A percentile compares a stretch with the other conserved stretches of the same genome.
These are phyloP conservation scores for Callospermophilus lateralis DNA, from an alignment of 2,113 vertebrate species.

Conservation along the genomic window DNA sequence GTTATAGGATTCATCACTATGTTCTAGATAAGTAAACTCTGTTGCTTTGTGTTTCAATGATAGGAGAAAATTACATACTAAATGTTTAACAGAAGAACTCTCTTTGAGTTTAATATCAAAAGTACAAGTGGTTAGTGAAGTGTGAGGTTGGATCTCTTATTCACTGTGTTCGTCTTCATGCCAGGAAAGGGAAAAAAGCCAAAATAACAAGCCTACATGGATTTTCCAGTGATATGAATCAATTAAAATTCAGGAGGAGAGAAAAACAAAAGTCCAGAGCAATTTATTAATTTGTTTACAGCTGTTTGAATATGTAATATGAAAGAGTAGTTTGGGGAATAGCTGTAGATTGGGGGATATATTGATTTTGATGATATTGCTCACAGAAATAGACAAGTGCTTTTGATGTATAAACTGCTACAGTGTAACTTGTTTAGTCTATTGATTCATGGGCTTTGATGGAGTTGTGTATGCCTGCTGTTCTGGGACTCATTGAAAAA, in stretches of 20 bases:
- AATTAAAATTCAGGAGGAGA: slow-evolving; percentile 77
- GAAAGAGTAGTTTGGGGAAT: slow-evolving; percentile 50
- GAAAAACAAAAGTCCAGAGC: slow-evolving; percentile 76
- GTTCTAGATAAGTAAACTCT: slow-evolving; percentile 76
- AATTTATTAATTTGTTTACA: slow-evolving; percentile 82
- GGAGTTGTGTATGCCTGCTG: slow-evolving; percentile 72
- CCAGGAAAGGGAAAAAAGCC: slow-evolving; percentile 6
- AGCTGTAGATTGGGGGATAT: slow-evolving; percentile 25
- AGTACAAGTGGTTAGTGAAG: slow-evolving; percentile 64
- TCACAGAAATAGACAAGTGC: slow-evolving; percentile 71
- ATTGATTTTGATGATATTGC: slow-evolving; percentile 67
- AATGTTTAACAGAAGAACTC: slow-evolving; percentile 71
- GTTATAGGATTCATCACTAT: slow-evolving; percentile 74
- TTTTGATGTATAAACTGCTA: slow-evolving; percentile 75
- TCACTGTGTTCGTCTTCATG: slow-evolving; percentile 4
- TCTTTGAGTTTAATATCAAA: slow-evolving; percentile 61
- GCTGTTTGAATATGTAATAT: slow-evolving; percentile 70
- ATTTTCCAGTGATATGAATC: slow-evolving; percentile 72
- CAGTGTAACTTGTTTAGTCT: slow-evolving; percentile 72
- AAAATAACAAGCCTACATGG: slow-evolving; percentile 64
- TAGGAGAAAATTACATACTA: slow-evolving; percentile 76
- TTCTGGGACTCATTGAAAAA: slow-evolving; percentile 76
- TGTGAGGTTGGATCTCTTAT: slow-evolving; percentile 11
- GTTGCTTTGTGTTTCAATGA: slow-evolving; percentile 67
- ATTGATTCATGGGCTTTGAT: slow-evolving; percentile 77